Evolutionary conservation across 2,797 vertebrate species (phyloP).

Genomic region (Neosilurus hyrtlii): DNA sequence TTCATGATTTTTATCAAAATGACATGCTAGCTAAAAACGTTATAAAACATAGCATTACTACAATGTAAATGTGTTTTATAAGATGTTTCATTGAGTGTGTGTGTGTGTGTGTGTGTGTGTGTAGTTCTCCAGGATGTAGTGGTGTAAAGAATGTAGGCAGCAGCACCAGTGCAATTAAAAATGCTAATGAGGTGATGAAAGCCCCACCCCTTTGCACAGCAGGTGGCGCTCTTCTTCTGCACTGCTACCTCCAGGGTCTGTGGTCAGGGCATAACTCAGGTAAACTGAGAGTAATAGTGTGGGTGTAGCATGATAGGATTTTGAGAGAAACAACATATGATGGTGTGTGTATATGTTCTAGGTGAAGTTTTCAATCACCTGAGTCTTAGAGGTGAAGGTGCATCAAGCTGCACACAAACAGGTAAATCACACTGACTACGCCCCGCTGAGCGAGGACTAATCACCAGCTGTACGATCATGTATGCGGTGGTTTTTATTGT

Average conservation of each 20-base stretch:
- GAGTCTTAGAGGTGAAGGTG: slow-evolving; percentile 2
- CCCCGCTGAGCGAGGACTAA: background rate
- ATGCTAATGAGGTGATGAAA: background rate
- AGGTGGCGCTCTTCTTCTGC: slow-evolving; percentile 71
- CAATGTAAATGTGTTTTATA: background rate
- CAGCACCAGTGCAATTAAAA: slow-evolving; percentile 20
- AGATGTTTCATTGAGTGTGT: background rate
- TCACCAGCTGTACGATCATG: background rate
- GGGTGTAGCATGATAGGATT: background rate
- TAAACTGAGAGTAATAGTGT: slow-evolving; percentile 38
- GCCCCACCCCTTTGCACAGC: slow-evolving; percentile 46
- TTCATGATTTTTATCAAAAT: too few relatives aligned
- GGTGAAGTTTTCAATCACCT: slow-evolving; percentile 30
- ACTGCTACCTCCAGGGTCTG: slow-evolving; percentile 77
- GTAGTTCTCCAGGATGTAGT: slow-evolving; percentile 30
- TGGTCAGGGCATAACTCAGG: slow-evolving; percentile 67
- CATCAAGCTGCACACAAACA: slow-evolving; percentile 34
- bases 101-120: slow-evolving; percentile 27
- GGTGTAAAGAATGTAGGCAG: slow-evolving; percentile 4
- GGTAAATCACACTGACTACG: slow-evolving; percentile 23
- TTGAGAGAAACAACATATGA: background rate
- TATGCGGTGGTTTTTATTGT: background rate
- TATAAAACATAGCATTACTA: background rate
- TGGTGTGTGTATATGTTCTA: background rate
- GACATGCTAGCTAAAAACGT: too few relatives aligned